phyloP scores from a whole-genome alignment of 2,888 invertebrate species.

The Drosophila nigricruria region DNA sequence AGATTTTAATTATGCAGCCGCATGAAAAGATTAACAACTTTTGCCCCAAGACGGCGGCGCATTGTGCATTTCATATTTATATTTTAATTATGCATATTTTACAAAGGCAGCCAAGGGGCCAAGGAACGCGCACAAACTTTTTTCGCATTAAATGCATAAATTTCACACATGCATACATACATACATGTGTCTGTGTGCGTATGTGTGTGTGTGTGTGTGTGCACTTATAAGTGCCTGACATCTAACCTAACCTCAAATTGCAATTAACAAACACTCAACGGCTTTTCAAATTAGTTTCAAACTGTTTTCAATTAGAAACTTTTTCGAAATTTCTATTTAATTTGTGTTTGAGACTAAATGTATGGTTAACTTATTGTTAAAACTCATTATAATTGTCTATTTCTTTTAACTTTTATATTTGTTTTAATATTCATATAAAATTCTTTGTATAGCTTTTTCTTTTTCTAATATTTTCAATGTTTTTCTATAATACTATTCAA shows the following conservation, averaged over 20 bases:
- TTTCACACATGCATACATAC: not conserved
- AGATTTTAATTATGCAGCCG: conserved; percentile 85
- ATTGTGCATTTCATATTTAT: conserved; percentile 64
- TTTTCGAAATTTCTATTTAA: not conserved
- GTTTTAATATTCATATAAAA: not conserved
- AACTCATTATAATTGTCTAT: not conserved
- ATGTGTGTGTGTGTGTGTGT: not conserved
- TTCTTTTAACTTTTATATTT: too few relatives aligned
- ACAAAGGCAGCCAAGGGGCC: conserved; percentile 48
- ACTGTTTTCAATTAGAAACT: not conserved
- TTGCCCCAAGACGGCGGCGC: conserved; percentile 36
- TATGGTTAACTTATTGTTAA: not conserved
- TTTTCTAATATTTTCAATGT: too few relatives aligned
- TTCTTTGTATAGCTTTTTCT: too few relatives aligned
- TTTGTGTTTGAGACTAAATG: not conserved
- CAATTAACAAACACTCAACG: conserved; percentile 1
- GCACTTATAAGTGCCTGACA: conserved; percentile 17
- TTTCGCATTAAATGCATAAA: conserved; percentile 8
- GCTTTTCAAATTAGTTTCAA: conserved; percentile 6
- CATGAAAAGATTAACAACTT: conserved; percentile 85
- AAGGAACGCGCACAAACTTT: conserved; percentile 12
- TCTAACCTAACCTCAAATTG: conserved; percentile 27
- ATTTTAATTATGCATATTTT: conserved; percentile 76
- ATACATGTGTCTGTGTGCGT: not conserved
- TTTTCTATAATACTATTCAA: too few relatives aligned